Percentiles rank a stretch among this genome's conserved stretches.
Evolutionary conservation across 2,888 invertebrate species (phyloP).

Genomic region (Tolmerus cingulatus): DNA sequence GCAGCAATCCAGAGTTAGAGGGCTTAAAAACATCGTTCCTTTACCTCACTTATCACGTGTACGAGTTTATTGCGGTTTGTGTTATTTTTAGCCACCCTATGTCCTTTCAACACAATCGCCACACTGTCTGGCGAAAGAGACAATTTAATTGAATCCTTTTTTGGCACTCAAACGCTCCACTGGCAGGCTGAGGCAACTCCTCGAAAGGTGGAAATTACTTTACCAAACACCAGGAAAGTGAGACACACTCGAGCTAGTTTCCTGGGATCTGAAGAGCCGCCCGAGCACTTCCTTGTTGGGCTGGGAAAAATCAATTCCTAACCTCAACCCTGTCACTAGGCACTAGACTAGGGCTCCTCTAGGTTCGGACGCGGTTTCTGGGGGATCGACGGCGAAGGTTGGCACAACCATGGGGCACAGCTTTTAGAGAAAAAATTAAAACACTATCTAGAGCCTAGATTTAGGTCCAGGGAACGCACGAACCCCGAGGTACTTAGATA

Average conservation of each 20-base stretch:
- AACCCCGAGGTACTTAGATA: background rate
- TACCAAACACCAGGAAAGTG: background rate
- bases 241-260: background rate
- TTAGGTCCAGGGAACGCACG: background rate
- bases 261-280: background rate
- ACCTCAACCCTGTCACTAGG: slow-evolving; percentile 31
- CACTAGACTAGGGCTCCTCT: background rate
- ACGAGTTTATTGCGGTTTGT: background rate
- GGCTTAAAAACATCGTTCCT: background rate
- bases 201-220: background rate
- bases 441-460: background rate
- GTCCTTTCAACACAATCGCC: background rate
- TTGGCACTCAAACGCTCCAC: slow-evolving; percentile 8
- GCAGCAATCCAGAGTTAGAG: background rate
- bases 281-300: background rate
- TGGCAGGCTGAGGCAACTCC: background rate
- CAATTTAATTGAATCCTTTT: background rate
- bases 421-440: background rate
- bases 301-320: slow-evolving; percentile 47
- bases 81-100: background rate
- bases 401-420: background rate
- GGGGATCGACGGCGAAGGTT: background rate
- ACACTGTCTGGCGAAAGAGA: background rate
- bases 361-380: background rate
- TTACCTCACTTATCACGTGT: background rate